Percentiles rank a stretch among this genome's conserved stretches.
Conservation (phyloP, 2,113 vertebrate species). For the Benitochromis conjunctus region DNA sequence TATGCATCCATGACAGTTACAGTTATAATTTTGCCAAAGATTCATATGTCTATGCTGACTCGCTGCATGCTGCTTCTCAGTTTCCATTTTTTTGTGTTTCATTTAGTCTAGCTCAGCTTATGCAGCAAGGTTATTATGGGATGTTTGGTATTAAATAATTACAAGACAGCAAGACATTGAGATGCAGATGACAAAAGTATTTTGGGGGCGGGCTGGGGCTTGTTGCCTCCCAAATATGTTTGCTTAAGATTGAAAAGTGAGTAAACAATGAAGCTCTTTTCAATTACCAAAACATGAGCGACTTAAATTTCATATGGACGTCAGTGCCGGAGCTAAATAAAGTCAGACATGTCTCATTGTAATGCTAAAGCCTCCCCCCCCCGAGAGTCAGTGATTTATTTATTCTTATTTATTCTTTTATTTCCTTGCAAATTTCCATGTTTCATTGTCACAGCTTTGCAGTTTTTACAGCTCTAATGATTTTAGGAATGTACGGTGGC, state of each 20-base stretch:
- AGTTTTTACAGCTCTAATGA: conserved; percentile 1
- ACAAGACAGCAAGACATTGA: background rate
- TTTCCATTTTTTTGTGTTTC: background rate
- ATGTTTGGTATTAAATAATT: background rate
- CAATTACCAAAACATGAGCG: conserved; percentile 23
- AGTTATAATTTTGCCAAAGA: conserved; percentile 71
- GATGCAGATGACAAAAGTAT: background rate
- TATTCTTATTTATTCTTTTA: conserved; percentile 68
- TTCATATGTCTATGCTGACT: conserved; percentile 40
- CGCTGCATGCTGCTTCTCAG: conserved; percentile 24
- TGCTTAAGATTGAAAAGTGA: background rate
- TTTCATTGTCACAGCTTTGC: conserved; percentile 15
- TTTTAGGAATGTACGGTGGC: conserved; percentile 29
- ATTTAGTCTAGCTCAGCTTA: background rate
- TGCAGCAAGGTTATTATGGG: background rate
- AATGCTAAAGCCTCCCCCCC: conserved; percentile 14
- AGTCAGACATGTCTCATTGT: background rate
- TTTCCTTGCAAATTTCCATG: background rate
- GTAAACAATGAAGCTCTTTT: conserved; percentile 39
- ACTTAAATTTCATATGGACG: conserved; percentile 12
- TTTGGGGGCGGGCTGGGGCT: background rate
- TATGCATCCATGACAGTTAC: conserved; percentile 50
- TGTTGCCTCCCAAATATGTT: background rate
- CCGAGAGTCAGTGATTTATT: conserved; percentile 41
- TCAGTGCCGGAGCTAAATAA: conserved; percentile 9